phyloP scores from a whole-genome alignment of 37 sponge, comb jelly and placozoan species.

The Oscarella lobularis region DNA sequence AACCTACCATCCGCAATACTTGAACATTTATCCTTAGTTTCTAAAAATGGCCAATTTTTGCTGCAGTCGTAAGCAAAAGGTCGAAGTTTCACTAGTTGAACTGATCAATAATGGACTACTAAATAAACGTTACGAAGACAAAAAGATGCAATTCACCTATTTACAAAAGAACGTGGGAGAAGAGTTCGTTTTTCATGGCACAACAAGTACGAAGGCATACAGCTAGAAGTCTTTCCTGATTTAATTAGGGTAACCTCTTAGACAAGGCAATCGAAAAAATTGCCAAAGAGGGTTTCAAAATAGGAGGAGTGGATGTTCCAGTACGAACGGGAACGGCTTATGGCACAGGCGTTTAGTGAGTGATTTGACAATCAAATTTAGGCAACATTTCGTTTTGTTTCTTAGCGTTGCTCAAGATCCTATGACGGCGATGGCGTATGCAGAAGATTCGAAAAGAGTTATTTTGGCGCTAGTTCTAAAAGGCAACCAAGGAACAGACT shows the following conservation, averaged over 20 bases:
- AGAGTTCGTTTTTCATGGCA: neutral
- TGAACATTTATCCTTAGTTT: neutral
- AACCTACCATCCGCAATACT: too few relatives aligned
- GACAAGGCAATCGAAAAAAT: neutral
- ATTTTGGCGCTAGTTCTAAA: neutral
- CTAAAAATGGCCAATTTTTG: neutral
- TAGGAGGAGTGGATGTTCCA: neutral
- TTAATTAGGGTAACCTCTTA: too few relatives aligned
- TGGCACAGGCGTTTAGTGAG: neutral
- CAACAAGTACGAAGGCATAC: too few relatives aligned
- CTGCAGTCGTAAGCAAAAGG: too few relatives aligned
- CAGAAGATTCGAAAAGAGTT: neutral
- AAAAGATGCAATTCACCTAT: neutral
- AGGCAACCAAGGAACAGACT: neutral
- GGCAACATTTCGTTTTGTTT: neutral
- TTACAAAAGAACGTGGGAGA: neutral
- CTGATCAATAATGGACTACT: neutral
- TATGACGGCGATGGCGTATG: neutral
- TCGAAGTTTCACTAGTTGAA: neutral
- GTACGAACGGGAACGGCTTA: neutral
- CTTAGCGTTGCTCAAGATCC: neutral
- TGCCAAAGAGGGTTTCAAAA: neutral
- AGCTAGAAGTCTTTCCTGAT: too few relatives aligned
- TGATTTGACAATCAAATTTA: neutral
- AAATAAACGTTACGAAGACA: neutral